Evolutionary conservation across 1,140 invertebrate genomes (phyloP), one percentile per base, ranked within the genome.

Genomic region (Portunus trituberculatus): DNA sequence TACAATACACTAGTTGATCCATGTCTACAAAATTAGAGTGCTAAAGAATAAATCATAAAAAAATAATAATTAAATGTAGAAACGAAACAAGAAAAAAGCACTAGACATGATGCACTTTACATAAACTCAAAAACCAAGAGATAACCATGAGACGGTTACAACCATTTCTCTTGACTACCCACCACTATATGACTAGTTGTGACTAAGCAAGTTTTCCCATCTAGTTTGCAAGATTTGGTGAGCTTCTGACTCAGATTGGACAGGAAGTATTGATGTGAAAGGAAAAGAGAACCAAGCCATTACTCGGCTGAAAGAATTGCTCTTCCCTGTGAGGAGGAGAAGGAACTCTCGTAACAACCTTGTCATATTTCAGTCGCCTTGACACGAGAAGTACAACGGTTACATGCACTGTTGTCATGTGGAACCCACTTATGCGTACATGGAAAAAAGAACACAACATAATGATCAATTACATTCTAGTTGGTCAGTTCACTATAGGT

Each of bases 111-210:
- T 76, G 20, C 20, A 12, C 52, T 59, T 76, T n/a, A 76, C 67
- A 76, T 8, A 76, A 76, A 76, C 1, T n/a, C 12, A 76, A 76
- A 76, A 76, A n/a, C 16, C 52, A 59, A 59, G 8, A 12, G 12
- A 76, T 76, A 2, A 20, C 67, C 67, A 76, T 76, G 67, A 76
- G 67, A 76, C 67, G 12, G 20, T 76, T 76, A 76, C 67, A 76
- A 76, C 67, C 67, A 76, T n/a, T 76, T 76, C 67, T 20, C 67
- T 46, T 76, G 31, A 45, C 67, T 92, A 39, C 76, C 76, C 67
- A 20, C 12, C 45, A 83, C 91, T 39, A 45, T 39, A 32, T 92
- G 91, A 92, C 91, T 92, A 92, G 91, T 83, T 83, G 29, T 92
- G 91, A 92, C 91, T 92, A 83, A 92, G 31, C 39, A 32, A 28